Base-by-base conservation (phyloP, 2,888 invertebrate species). In the Sceliomorpha sp. region DNA sequence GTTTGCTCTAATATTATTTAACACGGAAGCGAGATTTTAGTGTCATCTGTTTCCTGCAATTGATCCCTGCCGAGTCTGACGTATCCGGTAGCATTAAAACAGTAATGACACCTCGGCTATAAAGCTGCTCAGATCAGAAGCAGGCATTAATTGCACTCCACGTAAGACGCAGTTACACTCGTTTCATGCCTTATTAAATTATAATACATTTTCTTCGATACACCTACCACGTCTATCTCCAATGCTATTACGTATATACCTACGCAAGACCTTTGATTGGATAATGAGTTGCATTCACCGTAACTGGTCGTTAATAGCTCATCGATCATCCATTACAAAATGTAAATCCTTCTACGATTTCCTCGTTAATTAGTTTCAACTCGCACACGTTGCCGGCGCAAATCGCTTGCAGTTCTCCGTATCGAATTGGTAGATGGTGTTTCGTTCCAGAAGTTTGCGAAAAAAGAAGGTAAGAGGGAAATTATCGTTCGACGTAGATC, bases 261-360 rank as follows among this genome's bases (percentile, higher is more conserved):
- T 13, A 14, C 32, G 29, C 20, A 14, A 56, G 24, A 29, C 36
- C 26, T 47, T 26, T 32, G 37, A 48, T 48, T 48, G 40, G 47
- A 39, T 58, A 40, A 58, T 47, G 39, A 47, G 56, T 56, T 56
- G 34, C 45, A 17, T 27, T 26, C 45, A 13, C 36, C 45, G 48
- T 40, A 58, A 47, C 45, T 48, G 48, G 40, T 58, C 58, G 39
- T 58, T 58, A 58, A 58, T 58, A 58, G 32, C 58, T 40, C 58
- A 58, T 58, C 58, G 58, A 47, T 58, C 58, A 48, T 29, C 24
- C 32, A 32, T 20, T 15, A 20, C 47, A 40, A 29, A 56, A 32
- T 48, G 10, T 48, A 58, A 48, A 47, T 47, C 15, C 29, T 29
- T 39, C 10, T 24, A 45, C 36, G 27, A 37, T 56, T 45, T 45